Percentiles rank a stretch among this genome's conserved stretches.
Evolutionary conservation across 2,888 invertebrate species (phyloP).

Genomic region (Eristalis tenax): DNA sequence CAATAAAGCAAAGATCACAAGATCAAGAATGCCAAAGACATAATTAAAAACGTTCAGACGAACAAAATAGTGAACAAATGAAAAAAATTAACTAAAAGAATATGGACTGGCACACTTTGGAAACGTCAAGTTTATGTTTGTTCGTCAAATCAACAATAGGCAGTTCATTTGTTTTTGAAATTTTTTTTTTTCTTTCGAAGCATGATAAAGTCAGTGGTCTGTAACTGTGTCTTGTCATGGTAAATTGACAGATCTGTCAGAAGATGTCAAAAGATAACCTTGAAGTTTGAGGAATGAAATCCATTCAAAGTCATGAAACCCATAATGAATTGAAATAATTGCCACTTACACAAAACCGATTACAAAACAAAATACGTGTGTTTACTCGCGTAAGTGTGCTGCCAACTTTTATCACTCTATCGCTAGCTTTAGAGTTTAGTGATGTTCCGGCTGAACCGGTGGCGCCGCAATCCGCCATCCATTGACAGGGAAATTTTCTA

Average conservation of each 20-base stretch:
- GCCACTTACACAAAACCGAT: background rate
- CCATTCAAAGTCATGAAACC: background rate
- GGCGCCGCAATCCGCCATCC: background rate
- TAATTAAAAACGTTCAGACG: background rate
- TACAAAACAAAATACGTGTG: background rate
- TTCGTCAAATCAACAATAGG: background rate
- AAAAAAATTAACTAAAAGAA: background rate
- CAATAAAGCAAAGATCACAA: background rate
- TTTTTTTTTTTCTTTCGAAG: background rate
- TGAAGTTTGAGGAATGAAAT: too few relatives aligned
- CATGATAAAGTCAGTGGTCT: background rate
- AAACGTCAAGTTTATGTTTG: too few relatives aligned
- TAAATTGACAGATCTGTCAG: too few relatives aligned
- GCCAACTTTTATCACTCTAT: constrained; percentile 6
- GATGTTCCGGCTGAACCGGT: background rate
- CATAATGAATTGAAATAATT: background rate
- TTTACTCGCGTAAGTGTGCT: background rate
- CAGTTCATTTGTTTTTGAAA: background rate
- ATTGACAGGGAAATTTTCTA: constrained; percentile 18
- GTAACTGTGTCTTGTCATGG: background rate
- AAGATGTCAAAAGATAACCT: too few relatives aligned
- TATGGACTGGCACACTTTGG: background rate
- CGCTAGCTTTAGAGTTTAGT: constrained; percentile 7
- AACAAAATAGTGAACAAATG: background rate
- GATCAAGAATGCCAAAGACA: constrained; percentile 14